These are phyloP conservation scores for Halocaridina rubra DNA, from an alignment of 2,888 invertebrate species.

Conservation along the genomic window DNA sequence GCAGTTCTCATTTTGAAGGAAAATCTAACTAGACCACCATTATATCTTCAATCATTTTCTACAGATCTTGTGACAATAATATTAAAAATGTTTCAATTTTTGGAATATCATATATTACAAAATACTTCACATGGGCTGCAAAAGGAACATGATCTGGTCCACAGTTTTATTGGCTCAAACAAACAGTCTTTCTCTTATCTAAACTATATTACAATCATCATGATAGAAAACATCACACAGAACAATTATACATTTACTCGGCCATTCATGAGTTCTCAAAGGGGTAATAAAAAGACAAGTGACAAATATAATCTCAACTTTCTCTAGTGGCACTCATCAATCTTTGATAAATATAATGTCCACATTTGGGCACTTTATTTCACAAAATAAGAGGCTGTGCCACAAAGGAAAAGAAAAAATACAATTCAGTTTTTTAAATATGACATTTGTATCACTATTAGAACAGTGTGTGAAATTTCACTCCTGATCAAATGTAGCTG, in stretches of 20 bases:
- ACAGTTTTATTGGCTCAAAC: conserved; percentile 49
- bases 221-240: conserved; percentile 46
- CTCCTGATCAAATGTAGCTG: background rate
- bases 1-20: no score
- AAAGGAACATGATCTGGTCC: conserved; percentile 24
- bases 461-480: background rate
- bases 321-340: no score
- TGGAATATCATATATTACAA: no score
- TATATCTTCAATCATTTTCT: no score
- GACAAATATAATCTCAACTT: background rate
- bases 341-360: no score
- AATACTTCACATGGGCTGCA: background rate
- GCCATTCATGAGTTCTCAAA: conserved; percentile 23
- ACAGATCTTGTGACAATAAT: no score
- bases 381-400: no score
- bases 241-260: conserved; percentile 29
- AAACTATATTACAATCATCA: conserved; percentile 44
- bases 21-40: no score
- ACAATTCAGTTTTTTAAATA: no score
- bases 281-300: conserved; percentile 22
- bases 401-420: background rate
- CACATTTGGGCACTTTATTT: no score
- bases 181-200: conserved; percentile 32
- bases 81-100: no score
- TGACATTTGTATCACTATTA: background rate